Evolutionary conservation across 2,113 vertebrate genomes (phyloP).

Genomic region (Erythrolamprus reginae): DNA sequence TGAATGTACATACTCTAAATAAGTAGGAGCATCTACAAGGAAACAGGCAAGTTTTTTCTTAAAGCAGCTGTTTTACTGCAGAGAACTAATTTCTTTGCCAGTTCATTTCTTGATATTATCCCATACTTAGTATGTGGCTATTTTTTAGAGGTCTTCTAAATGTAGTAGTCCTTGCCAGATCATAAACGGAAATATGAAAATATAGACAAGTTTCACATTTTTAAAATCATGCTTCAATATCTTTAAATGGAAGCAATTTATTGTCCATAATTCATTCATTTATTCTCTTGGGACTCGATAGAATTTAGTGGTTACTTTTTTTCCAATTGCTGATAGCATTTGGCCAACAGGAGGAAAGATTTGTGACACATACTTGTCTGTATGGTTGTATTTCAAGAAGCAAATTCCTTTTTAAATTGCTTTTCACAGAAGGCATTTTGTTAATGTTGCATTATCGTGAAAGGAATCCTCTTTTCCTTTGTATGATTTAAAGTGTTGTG

Average conservation of each 20-base stretch:
- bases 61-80: not conserved
- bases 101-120: not conserved
- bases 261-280: not conserved
- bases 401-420: constrained; percentile 38
- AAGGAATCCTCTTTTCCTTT: constrained; percentile 53
- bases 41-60: too few relatives aligned
- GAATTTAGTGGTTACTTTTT: not conserved
- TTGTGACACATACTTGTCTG: not conserved
- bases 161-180: not conserved
- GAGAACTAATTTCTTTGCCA: not conserved
- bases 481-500: constrained; percentile 60
- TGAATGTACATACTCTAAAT: not conserved
- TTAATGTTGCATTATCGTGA: constrained; percentile 51
- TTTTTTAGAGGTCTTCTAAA: not conserved
- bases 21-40: not conserved
- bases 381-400: not conserved
- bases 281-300: not conserved
- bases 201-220: not conserved
- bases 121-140: too few relatives aligned
- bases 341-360: not conserved
- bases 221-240: not conserved
- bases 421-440: constrained; percentile 39
- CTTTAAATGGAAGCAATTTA: not conserved
- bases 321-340: not conserved
- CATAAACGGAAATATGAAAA: not conserved